phyloP scores from a whole-genome alignment of 2,113 vertebrate species.

The Pleuronectes platessa region DNA sequence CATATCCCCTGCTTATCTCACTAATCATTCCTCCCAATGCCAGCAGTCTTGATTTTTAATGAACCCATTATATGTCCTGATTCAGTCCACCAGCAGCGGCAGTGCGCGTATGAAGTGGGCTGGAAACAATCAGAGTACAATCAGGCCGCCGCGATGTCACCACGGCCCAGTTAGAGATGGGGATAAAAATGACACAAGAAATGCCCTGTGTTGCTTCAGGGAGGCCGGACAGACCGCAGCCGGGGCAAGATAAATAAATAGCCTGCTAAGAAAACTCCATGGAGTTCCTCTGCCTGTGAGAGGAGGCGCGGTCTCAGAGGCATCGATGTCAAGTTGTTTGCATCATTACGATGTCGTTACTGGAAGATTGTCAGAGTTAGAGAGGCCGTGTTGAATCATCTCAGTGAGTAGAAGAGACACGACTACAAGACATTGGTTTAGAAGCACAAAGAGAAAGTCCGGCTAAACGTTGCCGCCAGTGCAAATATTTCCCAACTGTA shows the following conservation, averaged over 20 bases:
- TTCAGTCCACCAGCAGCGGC: constrained; percentile 73
- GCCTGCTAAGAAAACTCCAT: background rate
- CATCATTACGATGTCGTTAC: constrained; percentile 27
- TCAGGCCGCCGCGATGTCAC: constrained; percentile 38
- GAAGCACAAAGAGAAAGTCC: constrained; percentile 23
- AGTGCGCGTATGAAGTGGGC: constrained; percentile 58
- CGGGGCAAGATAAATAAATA: constrained; percentile 27
- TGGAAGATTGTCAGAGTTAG: constrained; percentile 24
- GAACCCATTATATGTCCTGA: constrained; percentile 80
- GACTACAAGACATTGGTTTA: constrained; percentile 3
- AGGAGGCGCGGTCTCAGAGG: constrained; percentile 26
- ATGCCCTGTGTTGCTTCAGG: constrained; percentile 31
- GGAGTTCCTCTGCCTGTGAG: constrained; percentile 1
- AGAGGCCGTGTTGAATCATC: constrained; percentile 19
- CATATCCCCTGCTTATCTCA: constrained; percentile 79
- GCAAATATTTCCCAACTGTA: background rate
- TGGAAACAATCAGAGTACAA: constrained; percentile 74
- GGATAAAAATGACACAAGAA: constrained; percentile 41
- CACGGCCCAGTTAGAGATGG: constrained; percentile 43
- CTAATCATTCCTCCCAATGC: constrained; percentile 79
- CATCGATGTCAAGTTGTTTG: constrained; percentile 32
- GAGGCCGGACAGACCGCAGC: constrained; percentile 36
- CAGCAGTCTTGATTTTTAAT: constrained; percentile 78
- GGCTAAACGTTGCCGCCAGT: constrained; percentile 10
- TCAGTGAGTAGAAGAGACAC: constrained; percentile 7